Conservation (phyloP, 2,888 invertebrate species). For the Tortrix viridana region DNA sequence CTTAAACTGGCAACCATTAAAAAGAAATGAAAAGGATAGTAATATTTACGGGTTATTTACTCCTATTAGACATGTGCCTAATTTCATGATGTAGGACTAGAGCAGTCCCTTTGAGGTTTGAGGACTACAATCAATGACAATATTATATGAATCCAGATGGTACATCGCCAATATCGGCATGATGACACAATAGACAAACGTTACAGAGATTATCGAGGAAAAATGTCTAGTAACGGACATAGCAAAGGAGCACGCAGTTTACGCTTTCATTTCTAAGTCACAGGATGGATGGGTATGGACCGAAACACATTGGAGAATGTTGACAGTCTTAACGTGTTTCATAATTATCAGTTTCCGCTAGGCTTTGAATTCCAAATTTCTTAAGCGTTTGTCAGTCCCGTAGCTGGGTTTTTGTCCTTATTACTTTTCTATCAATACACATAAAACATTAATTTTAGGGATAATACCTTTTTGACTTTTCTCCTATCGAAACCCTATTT, state of each 20-base stretch:
- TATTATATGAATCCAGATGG: no score
- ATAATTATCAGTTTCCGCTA: constrained; percentile 1
- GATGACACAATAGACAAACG: no score
- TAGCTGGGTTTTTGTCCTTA: background rate
- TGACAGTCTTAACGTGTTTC: background rate
- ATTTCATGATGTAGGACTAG: no score
- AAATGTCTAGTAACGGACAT: no score
- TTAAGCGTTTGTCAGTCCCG: background rate
- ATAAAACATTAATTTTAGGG: background rate
- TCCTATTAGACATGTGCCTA: no score
- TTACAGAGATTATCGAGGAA: no score
- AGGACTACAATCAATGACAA: no score
- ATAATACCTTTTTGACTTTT: background rate
- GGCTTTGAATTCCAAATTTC: background rate
- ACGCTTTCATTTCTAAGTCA: no score
- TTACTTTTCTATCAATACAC: background rate
- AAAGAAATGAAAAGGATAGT: constrained; percentile 11
- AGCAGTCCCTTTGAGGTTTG: no score
- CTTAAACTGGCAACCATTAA: background rate
- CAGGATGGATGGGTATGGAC: background rate
- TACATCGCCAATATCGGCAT: no score
- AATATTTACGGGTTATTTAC: no score
- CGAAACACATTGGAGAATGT: background rate
- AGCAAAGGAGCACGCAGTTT: no score
- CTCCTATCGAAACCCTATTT: background rate